Evolutionary conservation across 2,797 vertebrate species (phyloP).

Genomic region (Molossus alvarezi): DNA sequence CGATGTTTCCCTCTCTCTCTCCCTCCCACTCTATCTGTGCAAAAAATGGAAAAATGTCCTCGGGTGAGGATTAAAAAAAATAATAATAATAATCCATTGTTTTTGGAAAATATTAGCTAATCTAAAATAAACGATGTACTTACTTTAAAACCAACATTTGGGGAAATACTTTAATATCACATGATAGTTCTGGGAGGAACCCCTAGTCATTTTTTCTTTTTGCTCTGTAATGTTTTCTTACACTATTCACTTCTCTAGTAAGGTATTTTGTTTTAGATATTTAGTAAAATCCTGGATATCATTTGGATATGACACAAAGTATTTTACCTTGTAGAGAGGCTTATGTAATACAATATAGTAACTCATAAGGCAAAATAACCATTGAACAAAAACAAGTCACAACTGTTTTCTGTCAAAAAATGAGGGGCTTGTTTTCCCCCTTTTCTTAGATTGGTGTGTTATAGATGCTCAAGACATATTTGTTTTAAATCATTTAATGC

Average conservation of each 20-base stretch:
- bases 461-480: not conserved
- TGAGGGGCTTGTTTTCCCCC: accelerated
- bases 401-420: not conserved
- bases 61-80: too few species aligned
- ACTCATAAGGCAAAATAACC: not conserved
- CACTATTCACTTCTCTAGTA: not conserved
- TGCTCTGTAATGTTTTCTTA: not conserved
- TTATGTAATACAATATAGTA: not conserved
- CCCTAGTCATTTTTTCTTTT: not conserved
- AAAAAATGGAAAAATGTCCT: too few species aligned
- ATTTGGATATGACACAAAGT: not conserved
- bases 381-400: not conserved
- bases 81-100: not conserved
- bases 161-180: not conserved
- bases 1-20: too few species aligned
- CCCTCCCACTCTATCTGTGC: too few species aligned
- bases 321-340: not conserved
- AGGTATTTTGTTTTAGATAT: not conserved
- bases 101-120: not conserved
- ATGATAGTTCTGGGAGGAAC: not conserved
- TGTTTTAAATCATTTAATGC: not conserved
- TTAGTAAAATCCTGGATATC: not conserved
- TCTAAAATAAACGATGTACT: not conserved
- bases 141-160: not conserved
- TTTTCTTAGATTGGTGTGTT: not conserved